These are phyloP conservation scores for Gymnarchus niloticus DNA, from an alignment of 2,113 vertebrate species.

Conservation along the genomic window DNA sequence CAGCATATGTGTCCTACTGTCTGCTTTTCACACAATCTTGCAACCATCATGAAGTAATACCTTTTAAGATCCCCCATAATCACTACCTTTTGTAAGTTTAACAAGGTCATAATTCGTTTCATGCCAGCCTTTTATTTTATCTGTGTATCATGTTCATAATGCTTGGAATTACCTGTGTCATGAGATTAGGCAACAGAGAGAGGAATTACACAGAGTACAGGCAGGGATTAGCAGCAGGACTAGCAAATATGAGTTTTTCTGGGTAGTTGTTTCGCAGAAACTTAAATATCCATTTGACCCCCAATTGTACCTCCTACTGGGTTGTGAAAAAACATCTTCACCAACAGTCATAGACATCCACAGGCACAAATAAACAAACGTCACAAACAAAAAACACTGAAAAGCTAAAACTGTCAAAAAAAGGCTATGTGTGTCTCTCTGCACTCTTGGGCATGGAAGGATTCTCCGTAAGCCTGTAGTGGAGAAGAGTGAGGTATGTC, in stretches of 20 bases:
- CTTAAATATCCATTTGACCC: too few relatives aligned
- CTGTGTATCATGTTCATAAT: background rate
- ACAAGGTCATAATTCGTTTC: background rate
- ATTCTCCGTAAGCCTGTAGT: background rate
- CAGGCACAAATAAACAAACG: too few relatives aligned
- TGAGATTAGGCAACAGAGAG: background rate
- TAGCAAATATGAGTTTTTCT: background rate
- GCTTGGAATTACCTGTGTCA: background rate
- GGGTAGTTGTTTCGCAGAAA: too few relatives aligned
- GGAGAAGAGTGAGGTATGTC: background rate
- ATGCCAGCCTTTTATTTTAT: background rate
- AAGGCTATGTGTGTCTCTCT: too few relatives aligned
- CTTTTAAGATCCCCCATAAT: background rate
- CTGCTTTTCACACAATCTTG: too few relatives aligned
- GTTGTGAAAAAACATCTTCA: background rate
- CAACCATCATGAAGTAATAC: too few relatives aligned
- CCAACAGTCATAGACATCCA: too few relatives aligned
- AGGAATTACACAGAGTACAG: background rate
- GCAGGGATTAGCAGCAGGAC: background rate
- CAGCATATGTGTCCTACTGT: too few relatives aligned
- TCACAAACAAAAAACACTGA: too few relatives aligned
- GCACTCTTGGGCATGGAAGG: background rate
- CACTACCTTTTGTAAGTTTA: background rate
- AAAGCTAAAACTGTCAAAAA: too few relatives aligned
- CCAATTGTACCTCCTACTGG: background rate